A percentile compares a stretch with the other conserved stretches of the same genome.
These are phyloP conservation scores for Carcharodon carcharias DNA, from an alignment of 2,797 vertebrate genomes.

Conservation along the genomic window DNA sequence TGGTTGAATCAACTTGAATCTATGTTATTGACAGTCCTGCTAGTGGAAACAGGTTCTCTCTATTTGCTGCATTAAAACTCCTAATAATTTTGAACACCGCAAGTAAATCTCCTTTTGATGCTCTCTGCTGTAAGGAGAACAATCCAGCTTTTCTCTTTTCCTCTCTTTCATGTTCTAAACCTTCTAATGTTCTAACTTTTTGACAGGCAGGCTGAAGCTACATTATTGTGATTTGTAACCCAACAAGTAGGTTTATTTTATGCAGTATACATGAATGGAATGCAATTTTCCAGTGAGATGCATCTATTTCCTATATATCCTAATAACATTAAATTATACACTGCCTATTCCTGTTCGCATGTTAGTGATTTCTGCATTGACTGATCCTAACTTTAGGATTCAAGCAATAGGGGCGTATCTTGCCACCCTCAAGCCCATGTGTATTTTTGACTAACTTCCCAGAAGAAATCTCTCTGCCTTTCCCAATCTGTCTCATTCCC, in stretches of 20 bases:
- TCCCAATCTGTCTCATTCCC: too few species aligned
- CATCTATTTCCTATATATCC: neutral
- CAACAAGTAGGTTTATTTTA: neutral
- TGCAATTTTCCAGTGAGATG: neutral
- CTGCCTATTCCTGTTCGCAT: neutral
- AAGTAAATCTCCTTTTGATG: neutral
- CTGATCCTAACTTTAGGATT: neutral
- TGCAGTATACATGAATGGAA: neutral
- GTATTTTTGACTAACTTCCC: neutral
- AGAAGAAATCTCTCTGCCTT: neutral
- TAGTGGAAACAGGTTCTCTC: neutral
- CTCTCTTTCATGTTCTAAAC: neutral
- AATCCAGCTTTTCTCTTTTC: neutral
- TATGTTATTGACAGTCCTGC: neutral
- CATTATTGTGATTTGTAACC: neutral
- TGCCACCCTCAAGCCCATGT: neutral
- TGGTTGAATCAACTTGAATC: neutral
- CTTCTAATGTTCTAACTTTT: neutral
- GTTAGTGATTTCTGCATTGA: too few species aligned
- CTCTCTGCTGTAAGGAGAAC: neutral
- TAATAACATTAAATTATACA: neutral
- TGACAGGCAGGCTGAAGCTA: neutral
- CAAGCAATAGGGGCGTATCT: neutral
- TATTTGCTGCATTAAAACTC: neutral
- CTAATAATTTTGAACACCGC: neutral